A percentile compares a stretch with the other conserved stretches of the same genome.
These are phyloP conservation scores for Zaprionus lachaisei DNA, from an alignment of 1,140 invertebrate genomes.

Conservation along the genomic window DNA sequence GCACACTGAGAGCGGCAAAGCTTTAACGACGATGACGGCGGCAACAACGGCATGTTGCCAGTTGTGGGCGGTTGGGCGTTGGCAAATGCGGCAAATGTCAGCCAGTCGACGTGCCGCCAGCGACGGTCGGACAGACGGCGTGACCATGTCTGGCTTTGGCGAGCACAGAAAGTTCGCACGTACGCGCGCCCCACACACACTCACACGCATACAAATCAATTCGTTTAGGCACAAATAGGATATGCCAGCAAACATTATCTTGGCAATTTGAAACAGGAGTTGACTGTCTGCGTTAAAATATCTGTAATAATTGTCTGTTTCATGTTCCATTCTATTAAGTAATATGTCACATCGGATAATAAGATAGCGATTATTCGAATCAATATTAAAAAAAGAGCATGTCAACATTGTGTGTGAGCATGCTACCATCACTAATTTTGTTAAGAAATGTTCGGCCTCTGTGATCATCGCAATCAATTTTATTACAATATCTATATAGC, in stretches of 20 bases:
- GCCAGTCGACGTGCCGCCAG: slow-evolving; percentile 79
- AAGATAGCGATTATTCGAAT: too few species aligned
- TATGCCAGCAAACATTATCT: slow-evolving; percentile 62
- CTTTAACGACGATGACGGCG: slow-evolving; percentile 50
- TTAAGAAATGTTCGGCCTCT: too few species aligned
- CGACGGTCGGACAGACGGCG: slow-evolving; percentile 65
- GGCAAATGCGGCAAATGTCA: slow-evolving; percentile 80
- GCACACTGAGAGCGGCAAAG: slow-evolving; percentile 41
- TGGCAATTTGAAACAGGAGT: background rate
- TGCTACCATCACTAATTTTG: too few species aligned
- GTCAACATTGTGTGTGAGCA: too few species aligned
- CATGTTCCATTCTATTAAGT: too few species aligned
- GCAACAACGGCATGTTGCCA: slow-evolving; percentile 59
- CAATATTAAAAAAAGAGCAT: too few species aligned
- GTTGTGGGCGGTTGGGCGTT: slow-evolving; percentile 68
- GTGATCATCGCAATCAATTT: too few species aligned
- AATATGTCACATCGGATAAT: too few species aligned
- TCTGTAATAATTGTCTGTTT: background rate
- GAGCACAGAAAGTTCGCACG: slow-evolving; percentile 71
- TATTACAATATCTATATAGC: background rate
- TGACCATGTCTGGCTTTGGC: slow-evolving; percentile 82
- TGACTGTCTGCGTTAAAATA: background rate
- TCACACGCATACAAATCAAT: slow-evolving; percentile 76
- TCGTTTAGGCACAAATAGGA: slow-evolving; percentile 79
- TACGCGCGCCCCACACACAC: slow-evolving; percentile 53